Conservation (phyloP, 2,888 invertebrate species). For the Pandemis cinnamomeana region DNA sequence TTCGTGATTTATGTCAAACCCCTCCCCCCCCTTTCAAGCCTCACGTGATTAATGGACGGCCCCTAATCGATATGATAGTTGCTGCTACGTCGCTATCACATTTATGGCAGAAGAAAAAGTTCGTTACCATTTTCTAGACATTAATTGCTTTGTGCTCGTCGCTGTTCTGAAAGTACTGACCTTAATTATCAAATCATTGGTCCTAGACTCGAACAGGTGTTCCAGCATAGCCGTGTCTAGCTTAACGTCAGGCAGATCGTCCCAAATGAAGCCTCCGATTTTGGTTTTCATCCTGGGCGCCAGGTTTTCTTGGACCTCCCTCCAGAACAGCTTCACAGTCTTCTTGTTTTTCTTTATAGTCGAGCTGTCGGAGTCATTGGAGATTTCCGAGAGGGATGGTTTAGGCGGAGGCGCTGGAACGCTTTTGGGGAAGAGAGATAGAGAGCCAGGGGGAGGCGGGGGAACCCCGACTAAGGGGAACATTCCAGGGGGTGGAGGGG, state of each 20-base stretch:
- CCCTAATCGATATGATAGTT: background rate
- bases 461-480: slow-evolving; percentile 79
- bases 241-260: slow-evolving; percentile 92
- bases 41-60: too few relatives aligned
- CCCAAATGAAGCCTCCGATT: slow-evolving; percentile 93
- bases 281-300: slow-evolving; percentile 82
- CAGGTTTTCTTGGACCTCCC: slow-evolving; percentile 93
- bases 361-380: slow-evolving; percentile 75
- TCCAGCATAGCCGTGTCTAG: slow-evolving; percentile 97
- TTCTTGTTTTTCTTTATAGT: slow-evolving; percentile 94
- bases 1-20: too few relatives aligned
- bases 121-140: too few relatives aligned
- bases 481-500: slow-evolving; percentile 90
- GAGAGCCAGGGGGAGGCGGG: slow-evolving; percentile 81
- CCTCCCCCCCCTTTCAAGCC: too few relatives aligned
- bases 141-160: background rate
- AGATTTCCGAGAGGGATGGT: slow-evolving; percentile 65
- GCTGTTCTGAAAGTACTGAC: slow-evolving; percentile 49
- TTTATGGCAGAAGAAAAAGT: too few relatives aligned
- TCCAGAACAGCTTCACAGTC: slow-evolving; percentile 99
- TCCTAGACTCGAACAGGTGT: slow-evolving; percentile 98
- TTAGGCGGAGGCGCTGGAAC: slow-evolving; percentile 73
- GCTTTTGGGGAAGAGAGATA: slow-evolving; percentile 73
- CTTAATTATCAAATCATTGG: slow-evolving; percentile 98
- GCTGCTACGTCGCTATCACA: too few relatives aligned